These are phyloP conservation scores for Drosophila tani DNA, from an alignment of 1,140 invertebrate genomes.

Conservation along the genomic window DNA sequence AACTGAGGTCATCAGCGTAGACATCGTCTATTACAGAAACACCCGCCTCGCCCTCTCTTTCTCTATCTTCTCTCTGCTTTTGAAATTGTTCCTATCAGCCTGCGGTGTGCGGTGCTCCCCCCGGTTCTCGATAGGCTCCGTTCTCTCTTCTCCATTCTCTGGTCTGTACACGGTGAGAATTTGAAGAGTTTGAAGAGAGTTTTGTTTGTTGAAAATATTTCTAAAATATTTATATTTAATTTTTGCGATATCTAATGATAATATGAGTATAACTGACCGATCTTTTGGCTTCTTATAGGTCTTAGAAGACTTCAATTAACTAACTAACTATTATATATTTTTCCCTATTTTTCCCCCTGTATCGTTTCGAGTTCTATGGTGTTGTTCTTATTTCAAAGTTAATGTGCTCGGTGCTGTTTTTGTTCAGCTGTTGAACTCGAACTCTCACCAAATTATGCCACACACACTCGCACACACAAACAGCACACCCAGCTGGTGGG, in stretches of 20 bases:
- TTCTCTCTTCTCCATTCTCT: conserved; percentile 19
- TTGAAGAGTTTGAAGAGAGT: too few species aligned
- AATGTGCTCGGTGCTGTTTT: conserved; percentile 64
- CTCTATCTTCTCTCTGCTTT: conserved; percentile 10
- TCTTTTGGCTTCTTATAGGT: neutral
- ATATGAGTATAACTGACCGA: too few species aligned
- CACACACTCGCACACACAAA: conserved; percentile 41
- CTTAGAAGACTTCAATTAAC: neutral
- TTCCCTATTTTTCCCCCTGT: conserved; percentile 12
- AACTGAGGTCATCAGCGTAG: conserved; percentile 77
- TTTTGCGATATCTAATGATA: too few species aligned
- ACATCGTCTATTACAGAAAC: conserved; percentile 58
- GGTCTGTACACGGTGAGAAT: conserved; percentile 11
- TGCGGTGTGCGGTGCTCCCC: conserved; percentile 12
- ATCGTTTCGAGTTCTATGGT: conserved; percentile 34
- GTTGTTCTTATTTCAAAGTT: conserved; percentile 64
- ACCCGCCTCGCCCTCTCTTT: conserved; percentile 27
- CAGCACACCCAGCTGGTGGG: conserved; percentile 27
- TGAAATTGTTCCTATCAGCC: conserved; percentile 20
- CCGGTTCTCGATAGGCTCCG: conserved; percentile 17
- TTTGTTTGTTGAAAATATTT: neutral
- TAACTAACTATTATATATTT: neutral
- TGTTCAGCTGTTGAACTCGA: conserved; percentile 81
- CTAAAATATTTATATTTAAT: neutral
- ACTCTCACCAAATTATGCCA: conserved; percentile 82